A percentile compares a stretch with the other conserved stretches of the same genome.
phyloP scores from a whole-genome alignment of 2,113 vertebrate species.

The Neotragus pygmaeus region DNA sequence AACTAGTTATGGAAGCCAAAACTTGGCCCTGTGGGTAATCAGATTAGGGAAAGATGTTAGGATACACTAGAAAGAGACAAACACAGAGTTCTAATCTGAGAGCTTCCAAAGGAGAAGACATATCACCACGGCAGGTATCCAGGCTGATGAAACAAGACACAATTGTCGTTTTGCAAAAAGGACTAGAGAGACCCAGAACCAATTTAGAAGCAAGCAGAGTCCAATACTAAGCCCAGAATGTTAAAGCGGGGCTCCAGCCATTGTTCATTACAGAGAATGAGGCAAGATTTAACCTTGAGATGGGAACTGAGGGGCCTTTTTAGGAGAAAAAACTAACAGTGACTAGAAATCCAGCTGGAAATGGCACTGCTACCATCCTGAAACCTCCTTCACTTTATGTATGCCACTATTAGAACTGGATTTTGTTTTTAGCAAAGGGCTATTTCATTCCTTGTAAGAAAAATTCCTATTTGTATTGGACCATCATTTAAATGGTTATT shows the following conservation, averaged over 20 bases:
- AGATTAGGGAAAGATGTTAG: neutral
- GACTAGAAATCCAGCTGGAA: neutral
- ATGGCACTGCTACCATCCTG: neutral
- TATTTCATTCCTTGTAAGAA: neutral
- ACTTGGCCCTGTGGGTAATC: neutral
- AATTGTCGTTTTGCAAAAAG: neutral
- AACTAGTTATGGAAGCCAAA: neutral
- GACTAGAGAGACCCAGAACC: neutral
- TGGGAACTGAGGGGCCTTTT: neutral
- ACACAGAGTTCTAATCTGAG: neutral
- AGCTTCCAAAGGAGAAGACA: neutral
- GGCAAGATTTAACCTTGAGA: neutral
- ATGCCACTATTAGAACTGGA: neutral
- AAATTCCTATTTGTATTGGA: neutral
- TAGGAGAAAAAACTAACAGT: neutral
- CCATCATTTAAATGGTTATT: neutral
- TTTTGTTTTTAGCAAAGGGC: neutral
- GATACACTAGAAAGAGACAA: neutral
- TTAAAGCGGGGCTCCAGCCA: neutral
- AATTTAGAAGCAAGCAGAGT: neutral
- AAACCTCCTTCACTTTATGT: neutral
- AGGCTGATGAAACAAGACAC: neutral
- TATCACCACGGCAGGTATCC: neutral
- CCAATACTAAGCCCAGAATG: neutral
- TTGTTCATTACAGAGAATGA: neutral